These are phyloP conservation scores for Amiota mariae DNA, from an alignment of 2,888 invertebrate species.

Conservation along the genomic window DNA sequence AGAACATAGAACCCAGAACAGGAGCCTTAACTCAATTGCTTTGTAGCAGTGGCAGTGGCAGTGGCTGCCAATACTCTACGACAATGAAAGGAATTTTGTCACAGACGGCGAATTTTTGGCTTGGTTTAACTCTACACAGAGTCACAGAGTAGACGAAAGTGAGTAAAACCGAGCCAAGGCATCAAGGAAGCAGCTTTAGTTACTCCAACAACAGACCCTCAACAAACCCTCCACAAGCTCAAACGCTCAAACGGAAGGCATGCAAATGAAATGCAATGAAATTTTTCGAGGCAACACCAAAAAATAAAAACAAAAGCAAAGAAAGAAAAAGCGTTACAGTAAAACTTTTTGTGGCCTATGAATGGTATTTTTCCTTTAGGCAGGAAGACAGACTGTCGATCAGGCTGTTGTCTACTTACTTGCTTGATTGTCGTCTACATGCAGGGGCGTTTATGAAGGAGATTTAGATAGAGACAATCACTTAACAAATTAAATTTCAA, in stretches of 20 bases:
- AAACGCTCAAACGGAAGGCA: constrained; percentile 23
- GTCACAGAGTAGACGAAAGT: neutral
- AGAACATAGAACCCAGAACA: neutral
- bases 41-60: neutral
- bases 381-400: constrained; percentile 1
- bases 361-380: constrained; percentile 2
- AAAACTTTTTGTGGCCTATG: constrained; percentile 18
- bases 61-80: constrained; percentile 40
- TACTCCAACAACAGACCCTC: neutral
- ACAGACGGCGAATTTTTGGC: constrained; percentile 29
- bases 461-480: no score
- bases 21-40: constrained; percentile 5
- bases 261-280: constrained; percentile 65
- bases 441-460: no score
- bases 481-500: no score
- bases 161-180: neutral
- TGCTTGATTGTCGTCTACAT: neutral
- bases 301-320: neutral
- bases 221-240: neutral
- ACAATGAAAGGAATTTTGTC: constrained; percentile 33
- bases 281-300: constrained; percentile 53
- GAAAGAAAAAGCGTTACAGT: neutral
- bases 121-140: constrained; percentile 37
- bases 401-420: neutral
- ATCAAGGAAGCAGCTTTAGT: neutral